These are phyloP conservation scores for Aphaenogaster rudis DNA, from an alignment of 1,140 invertebrate species.

Conservation along the genomic window DNA sequence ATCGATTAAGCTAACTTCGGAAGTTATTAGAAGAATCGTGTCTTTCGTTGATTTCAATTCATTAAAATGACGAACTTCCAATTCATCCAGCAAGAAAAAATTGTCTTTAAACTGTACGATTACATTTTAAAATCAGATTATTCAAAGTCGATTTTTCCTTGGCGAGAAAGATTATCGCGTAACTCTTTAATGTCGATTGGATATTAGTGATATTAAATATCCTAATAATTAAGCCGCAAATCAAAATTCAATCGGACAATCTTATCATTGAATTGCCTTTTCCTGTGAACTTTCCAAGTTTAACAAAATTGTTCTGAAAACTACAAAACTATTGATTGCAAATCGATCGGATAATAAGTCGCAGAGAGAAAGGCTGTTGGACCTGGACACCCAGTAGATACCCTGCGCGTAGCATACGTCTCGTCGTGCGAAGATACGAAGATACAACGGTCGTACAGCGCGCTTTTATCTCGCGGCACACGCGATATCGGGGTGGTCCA, in stretches of 20 bases:
- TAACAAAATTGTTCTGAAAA: not conserved
- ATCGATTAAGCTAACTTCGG: not conserved
- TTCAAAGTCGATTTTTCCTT: not conserved
- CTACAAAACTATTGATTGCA: not conserved
- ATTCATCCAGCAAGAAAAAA: not conserved
- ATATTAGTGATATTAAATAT: not conserved
- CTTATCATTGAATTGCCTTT: not conserved
- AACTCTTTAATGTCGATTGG: not conserved
- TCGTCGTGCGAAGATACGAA: slow-evolving; percentile 10
- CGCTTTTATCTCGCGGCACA: slow-evolving; percentile 46
- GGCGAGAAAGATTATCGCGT: not conserved
- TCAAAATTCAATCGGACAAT: not conserved
- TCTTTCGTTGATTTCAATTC: not conserved
- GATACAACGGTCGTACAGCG: slow-evolving; percentile 18
- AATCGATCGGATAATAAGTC: not conserved
- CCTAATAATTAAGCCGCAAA: not conserved
- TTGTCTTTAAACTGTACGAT: not conserved
- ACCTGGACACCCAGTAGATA: not conserved
- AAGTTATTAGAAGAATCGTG: not conserved
- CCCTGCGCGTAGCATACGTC: not conserved
- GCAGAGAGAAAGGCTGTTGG: not conserved
- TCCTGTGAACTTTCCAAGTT: not conserved
- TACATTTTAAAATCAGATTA: not conserved
- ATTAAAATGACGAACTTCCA: not conserved
- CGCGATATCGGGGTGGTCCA: slow-evolving; percentile 28